These are phyloP conservation scores for Tarsius wallacei DNA, from an alignment of 2,797 vertebrate genomes.

Conservation along the genomic window DNA sequence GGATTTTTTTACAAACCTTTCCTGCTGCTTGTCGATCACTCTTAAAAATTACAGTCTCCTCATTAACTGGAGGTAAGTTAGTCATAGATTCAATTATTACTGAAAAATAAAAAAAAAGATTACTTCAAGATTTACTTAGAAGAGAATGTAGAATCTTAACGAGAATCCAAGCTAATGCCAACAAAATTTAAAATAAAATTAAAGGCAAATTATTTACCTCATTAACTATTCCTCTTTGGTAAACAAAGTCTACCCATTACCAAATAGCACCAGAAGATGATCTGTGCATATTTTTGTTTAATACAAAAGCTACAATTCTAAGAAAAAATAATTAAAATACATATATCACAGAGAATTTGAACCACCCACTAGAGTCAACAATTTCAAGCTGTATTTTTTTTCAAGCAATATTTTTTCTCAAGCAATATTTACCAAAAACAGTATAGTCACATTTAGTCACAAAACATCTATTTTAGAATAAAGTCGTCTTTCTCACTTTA, in stretches of 20 bases:
- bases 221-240: neutral
- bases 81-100: constrained; percentile 96
- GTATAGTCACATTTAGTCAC: neutral
- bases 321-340: neutral
- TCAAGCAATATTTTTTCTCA: constrained; percentile 67
- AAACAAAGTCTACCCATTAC: constrained; percentile 4
- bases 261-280: neutral
- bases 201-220: constrained; percentile 39
- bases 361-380: constrained; percentile 4
- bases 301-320: neutral
- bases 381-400: constrained; percentile 12
- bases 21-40: constrained; percentile 93
- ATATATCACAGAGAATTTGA: constrained; percentile 34
- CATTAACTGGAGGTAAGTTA: constrained; percentile 94
- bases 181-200: constrained; percentile 65
- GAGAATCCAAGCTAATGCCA: constrained; percentile 43
- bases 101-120: constrained; percentile 87
- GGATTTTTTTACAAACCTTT: constrained; percentile 92
- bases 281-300: constrained; percentile 35
- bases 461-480: neutral
- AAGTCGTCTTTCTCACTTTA: constrained; percentile 20
- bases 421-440: constrained; percentile 47
- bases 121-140: constrained; percentile 65
- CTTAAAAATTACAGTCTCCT: constrained; percentile 96
- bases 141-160: constrained; percentile 24